phyloP scores from a whole-genome alignment of 2,888 invertebrate species.

The Brachycybe producta region DNA sequence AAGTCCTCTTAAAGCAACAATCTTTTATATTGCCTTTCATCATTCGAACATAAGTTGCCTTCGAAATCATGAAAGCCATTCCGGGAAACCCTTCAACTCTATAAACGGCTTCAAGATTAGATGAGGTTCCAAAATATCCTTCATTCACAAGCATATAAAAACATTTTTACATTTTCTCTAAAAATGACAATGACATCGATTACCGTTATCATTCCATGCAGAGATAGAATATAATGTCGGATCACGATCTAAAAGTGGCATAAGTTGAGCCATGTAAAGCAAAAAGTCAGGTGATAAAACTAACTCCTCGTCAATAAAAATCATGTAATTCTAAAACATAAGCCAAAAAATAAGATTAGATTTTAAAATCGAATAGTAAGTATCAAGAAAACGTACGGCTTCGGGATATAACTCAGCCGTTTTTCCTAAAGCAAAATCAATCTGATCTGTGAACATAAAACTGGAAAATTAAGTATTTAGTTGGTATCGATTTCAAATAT shows the following conservation, averaged over 20 bases:
- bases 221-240: conserved; percentile 33
- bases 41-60: conserved; percentile 14
- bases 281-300: conserved; percentile 40
- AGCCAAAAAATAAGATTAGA: background rate
- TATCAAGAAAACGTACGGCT: conserved; percentile 27
- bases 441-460: conserved; percentile 28
- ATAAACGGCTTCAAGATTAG: conserved; percentile 3
- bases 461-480: background rate
- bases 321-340: conserved; percentile 32
- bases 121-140: conserved; percentile 15
- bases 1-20: conserved; percentile 16
- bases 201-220: conserved; percentile 33
- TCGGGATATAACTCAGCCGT: conserved; percentile 27
- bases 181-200: background rate
- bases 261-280: conserved; percentile 36
- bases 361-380: background rate
- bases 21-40: conserved; percentile 16
- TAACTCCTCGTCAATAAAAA: conserved; percentile 40
- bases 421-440: conserved; percentile 29
- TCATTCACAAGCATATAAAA: background rate
- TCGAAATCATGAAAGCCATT: conserved; percentile 16
- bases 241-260: conserved; percentile 34
- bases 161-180: background rate
- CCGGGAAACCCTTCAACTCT: conserved; percentile 18
- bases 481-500: background rate